Conservation (phyloP, 53 echinoderm and acorn worm genomes). For the Antedon mediterranea region DNA sequence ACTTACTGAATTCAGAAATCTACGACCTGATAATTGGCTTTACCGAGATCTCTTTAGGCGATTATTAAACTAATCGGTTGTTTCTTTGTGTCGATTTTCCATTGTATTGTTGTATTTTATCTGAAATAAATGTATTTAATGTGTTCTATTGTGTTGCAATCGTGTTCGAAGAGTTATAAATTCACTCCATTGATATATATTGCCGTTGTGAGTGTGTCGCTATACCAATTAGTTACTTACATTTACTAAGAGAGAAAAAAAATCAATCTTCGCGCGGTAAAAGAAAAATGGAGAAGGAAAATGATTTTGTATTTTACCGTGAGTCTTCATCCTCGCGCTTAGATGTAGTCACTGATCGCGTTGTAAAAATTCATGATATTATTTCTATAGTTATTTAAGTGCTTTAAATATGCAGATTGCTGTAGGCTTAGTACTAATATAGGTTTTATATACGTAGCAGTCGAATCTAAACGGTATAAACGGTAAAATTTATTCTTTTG, state of each 20-base stretch:
- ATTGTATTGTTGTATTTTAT: neutral
- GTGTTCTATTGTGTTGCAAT: neutral
- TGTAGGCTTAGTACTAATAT: neutral
- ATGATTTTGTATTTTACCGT: too few relatives aligned
- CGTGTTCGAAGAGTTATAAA: neutral
- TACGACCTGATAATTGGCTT: neutral
- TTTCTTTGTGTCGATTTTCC: neutral
- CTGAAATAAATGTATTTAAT: neutral
- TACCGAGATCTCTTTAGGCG: neutral
- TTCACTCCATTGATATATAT: neutral
- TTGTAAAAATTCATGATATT: neutral
- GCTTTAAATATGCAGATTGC: neutral
- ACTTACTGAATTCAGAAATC: neutral
- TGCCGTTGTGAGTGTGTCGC: neutral
- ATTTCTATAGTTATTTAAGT: neutral
- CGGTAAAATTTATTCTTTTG: neutral
- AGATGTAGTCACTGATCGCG: too few relatives aligned
- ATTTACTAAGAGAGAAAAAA: neutral
- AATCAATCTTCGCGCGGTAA: too few relatives aligned
- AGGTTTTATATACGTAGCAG: neutral
- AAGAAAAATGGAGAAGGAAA: too few relatives aligned
- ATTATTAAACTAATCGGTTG: neutral
- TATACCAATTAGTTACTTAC: neutral
- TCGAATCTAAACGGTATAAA: neutral
- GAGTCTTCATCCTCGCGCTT: too few relatives aligned